Evolutionary conservation across 1,140 invertebrate species (phyloP).

Genomic region (Cataglyphis hispanica): DNA sequence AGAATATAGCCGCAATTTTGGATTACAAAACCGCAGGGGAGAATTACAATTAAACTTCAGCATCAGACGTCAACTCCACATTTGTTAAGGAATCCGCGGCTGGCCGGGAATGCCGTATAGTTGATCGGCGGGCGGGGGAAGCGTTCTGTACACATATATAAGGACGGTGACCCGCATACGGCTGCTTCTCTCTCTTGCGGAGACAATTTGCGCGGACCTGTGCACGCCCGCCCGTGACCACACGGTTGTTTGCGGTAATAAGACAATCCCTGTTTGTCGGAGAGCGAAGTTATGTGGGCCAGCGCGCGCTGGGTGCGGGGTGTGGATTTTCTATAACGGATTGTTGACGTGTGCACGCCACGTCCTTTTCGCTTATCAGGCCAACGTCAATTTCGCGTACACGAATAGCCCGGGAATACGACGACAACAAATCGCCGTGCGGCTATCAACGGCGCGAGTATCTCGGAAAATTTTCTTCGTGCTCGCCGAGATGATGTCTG

Average conservation of each 20-base stretch:
- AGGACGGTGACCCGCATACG: conserved; percentile 49
- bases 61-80: conserved; percentile 47
- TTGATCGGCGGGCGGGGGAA: neutral
- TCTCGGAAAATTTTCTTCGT: conserved; percentile 22
- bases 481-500: conserved; percentile 20
- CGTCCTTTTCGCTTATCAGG: conserved; percentile 54
- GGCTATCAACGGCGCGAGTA: conserved; percentile 34
- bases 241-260: conserved; percentile 59
- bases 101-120: conserved; percentile 29
- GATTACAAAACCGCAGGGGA: conserved; percentile 29
- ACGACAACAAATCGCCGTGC: conserved; percentile 15
- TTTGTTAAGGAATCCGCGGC: conserved; percentile 49
- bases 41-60: conserved; percentile 45
- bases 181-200: conserved; percentile 26
- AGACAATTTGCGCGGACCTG: conserved; percentile 50
- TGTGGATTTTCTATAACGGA: conserved; percentile 63
- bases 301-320: conserved; percentile 44
- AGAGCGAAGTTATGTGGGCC: conserved; percentile 49
- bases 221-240: conserved; percentile 53
- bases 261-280: conserved; percentile 52
- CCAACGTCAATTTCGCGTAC: conserved; percentile 26
- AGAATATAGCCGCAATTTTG: neutral
- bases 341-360: conserved; percentile 47
- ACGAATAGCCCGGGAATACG: neutral
- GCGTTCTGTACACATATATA: conserved; percentile 28